phyloP scores from a whole-genome alignment of 2,797 vertebrate species.

The Emydoidea blandingii region DNA sequence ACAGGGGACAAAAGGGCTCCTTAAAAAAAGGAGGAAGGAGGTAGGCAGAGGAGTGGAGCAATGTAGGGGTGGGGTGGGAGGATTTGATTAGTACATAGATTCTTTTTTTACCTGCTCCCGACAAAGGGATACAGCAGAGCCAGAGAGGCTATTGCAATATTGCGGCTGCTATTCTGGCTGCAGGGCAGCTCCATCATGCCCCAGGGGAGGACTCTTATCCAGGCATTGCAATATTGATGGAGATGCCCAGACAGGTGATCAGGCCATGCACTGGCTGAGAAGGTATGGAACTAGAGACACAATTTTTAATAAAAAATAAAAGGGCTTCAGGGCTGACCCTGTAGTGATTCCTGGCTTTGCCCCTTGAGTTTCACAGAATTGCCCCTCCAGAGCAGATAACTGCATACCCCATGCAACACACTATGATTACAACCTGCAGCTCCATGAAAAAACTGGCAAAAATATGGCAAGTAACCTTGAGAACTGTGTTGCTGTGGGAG shows the following conservation, averaged over 20 bases:
- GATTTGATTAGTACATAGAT: neutral
- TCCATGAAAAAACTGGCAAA: accelerated
- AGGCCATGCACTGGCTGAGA: neutral
- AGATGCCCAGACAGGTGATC: neutral
- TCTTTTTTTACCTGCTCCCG: neutral
- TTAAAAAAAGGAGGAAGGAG: neutral
- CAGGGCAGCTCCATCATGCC: neutral
- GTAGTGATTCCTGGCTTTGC: neutral
- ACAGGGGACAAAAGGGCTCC: neutral
- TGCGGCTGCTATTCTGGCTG: neutral
- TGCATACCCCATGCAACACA: neutral
- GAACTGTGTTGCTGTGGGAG: neutral
- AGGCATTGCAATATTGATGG: neutral
- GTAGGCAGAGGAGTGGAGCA: neutral
- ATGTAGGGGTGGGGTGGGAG: neutral
- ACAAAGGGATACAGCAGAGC: neutral
- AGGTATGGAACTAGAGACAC: accelerated
- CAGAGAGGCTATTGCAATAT: neutral
- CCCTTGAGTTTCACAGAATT: neutral
- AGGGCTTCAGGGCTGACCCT: neutral
- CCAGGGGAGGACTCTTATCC: neutral
- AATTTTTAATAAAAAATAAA: neutral
- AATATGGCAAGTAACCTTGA: neutral
- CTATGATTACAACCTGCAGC: neutral
- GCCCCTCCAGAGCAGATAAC: neutral